phyloP scores from a whole-genome alignment of 2,888 invertebrate species.

The Melinopterus prodromus region DNA sequence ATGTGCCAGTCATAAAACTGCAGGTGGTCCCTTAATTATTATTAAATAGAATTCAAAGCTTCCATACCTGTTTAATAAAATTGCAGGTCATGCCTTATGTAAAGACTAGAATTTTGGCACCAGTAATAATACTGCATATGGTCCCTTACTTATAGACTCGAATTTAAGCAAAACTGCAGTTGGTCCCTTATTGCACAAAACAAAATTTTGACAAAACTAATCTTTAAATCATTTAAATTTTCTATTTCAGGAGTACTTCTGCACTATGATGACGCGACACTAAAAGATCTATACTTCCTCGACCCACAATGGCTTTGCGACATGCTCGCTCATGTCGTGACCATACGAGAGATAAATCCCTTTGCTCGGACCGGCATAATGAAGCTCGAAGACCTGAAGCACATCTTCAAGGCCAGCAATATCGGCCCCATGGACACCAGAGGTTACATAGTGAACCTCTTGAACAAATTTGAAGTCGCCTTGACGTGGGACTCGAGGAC shows the following conservation, averaged over 20 bases:
- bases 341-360: conserved; percentile 96
- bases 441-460: conserved; percentile 87
- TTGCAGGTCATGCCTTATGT: too few relatives aligned
- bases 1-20: too few relatives aligned
- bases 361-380: conserved; percentile 93
- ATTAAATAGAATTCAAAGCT: too few relatives aligned
- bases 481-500: conserved; percentile 94
- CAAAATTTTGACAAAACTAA: too few relatives aligned
- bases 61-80: too few relatives aligned
- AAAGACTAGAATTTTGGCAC: too few relatives aligned
- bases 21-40: too few relatives aligned
- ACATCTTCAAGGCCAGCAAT: conserved; percentile 90
- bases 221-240: background rate
- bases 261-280: conserved; percentile 93
- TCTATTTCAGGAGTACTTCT: conserved; percentile 78
- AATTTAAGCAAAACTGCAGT: too few relatives aligned
- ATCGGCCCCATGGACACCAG: conserved; percentile 74
- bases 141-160: too few relatives aligned
- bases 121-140: too few relatives aligned
- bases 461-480: conserved; percentile 98
- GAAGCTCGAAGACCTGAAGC: conserved; percentile 91
- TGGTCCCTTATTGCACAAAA: too few relatives aligned
- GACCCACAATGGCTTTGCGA: conserved; percentile 99
- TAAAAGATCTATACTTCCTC: conserved; percentile 94
- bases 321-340: conserved; percentile 95